Base-by-base conservation (phyloP, 2,113 vertebrate species). In the Hymenochirus boettgeri region DNA sequence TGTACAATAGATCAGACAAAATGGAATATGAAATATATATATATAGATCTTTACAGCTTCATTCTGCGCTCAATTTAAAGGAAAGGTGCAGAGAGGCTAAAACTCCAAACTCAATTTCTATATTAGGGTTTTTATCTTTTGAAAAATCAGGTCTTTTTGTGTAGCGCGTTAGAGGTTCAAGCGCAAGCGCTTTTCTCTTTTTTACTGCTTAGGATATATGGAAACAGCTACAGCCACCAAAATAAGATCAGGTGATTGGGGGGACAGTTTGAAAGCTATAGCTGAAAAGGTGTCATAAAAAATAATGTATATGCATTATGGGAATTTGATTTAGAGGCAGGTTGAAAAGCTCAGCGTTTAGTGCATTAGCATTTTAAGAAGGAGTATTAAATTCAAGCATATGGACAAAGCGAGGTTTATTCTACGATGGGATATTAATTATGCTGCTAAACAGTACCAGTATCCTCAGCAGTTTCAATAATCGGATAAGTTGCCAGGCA, bases 1-100 rank as follows among this genome's bases (percentile, higher is more conserved):
- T 17, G 7, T 12, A 25, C 29, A 25, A 57, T 21, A 57, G 37
- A 47, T 57, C 53, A 50, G 53, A 33, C 42, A 17, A 29, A 65
- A 3, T 18, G 22, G 39, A 35, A 39, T 23, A 13, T 1, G 39
- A 23, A 56, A 35, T 23, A 21, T 4, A 42, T 42, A n/a, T n/a
- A 47, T 21, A 33, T 33, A 5, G 12, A 9, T 27, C 19, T 13
- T 26, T 22, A 45, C 10, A 18, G 22, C 29, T 31, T 56, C 21
- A 2, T 50, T 17, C 18, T 13, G 51, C 39, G 27, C 24, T 35
- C 53, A 11, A 50, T 57, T 37, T 56, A 57, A 29, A 24, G 21
- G 17, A n/a, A 2, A 5, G 33, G 10, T 4, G 11, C 45, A 21
- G 22, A 23, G 5, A 17, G 23, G 29, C 46, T 1, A 15, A 35